Evolutionary conservation across 35 echinoderm and acorn worm genomes (phyloP).

Genomic region (Holothuria glaberrima): DNA sequence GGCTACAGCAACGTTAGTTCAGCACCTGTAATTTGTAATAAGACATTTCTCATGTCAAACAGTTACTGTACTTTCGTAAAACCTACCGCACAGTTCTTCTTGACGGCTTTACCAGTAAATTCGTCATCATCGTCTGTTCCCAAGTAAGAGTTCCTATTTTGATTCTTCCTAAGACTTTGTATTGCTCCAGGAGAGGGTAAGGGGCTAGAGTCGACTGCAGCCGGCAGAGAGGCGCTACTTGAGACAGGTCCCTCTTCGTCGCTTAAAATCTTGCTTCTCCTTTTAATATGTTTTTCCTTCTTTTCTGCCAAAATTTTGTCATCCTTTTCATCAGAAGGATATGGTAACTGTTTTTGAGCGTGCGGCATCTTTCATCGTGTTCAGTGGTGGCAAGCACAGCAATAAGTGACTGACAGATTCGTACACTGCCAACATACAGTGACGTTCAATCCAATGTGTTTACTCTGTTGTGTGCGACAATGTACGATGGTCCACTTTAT

Average conservation of each 20-base stretch:
- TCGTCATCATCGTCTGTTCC: constrained; percentile 39
- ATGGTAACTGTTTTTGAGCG: constrained; percentile 29
- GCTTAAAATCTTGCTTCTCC: constrained; percentile 48
- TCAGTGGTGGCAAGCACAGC: too few species aligned
- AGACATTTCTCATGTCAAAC: too few species aligned
- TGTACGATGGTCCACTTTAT: too few species aligned
- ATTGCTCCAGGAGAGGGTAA: constrained; percentile 9
- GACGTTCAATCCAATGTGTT: too few species aligned
- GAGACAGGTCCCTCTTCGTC: constrained; percentile 38
- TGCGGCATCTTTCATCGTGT: constrained; percentile 58
- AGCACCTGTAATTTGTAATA: too few species aligned
- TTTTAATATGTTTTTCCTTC: constrained; percentile 54
- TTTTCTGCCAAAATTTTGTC: constrained; percentile 26
- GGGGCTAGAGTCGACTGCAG: not conserved
- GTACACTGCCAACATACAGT: too few species aligned
- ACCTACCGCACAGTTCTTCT: constrained; percentile 30
- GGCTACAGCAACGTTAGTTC: too few species aligned
- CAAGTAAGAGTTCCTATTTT: constrained; percentile 25
- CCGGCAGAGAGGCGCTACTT: not conserved
- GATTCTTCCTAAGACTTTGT: constrained; percentile 36
- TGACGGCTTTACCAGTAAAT: constrained; percentile 41
- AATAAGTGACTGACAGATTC: too few species aligned
- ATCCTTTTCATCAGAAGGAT: constrained; percentile 38
- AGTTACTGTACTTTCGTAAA: not conserved
- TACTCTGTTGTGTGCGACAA: too few species aligned